Evolutionary conservation across 1,140 invertebrate species (phyloP).

Genomic region (Pseudomyrmex flavicornis): DNA sequence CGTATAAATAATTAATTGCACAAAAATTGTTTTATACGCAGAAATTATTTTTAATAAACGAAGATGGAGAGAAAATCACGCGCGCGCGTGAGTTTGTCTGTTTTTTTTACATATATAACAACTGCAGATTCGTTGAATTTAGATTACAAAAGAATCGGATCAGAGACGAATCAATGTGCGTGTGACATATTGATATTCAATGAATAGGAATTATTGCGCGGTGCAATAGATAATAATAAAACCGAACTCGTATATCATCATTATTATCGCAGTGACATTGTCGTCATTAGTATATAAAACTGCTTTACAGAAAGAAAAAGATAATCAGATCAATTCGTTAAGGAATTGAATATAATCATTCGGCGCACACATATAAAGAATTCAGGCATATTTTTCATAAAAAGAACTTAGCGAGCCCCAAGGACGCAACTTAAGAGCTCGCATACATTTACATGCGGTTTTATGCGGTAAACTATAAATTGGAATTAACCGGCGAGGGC

Average conservation of each 20-base stretch:
- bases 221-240: conserved; percentile 39
- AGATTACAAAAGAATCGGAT: conserved; percentile 31
- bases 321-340: conserved; percentile 22
- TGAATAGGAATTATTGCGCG: conserved; percentile 36
- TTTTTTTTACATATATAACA: neutral
- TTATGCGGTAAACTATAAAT: conserved; percentile 53
- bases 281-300: conserved; percentile 14
- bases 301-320: neutral
- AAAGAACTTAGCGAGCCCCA: neutral
- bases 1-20: too few species aligned
- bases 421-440: conserved; percentile 17
- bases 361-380: neutral
- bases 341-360: conserved; percentile 2
- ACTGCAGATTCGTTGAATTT: conserved; percentile 39
- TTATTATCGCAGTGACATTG: conserved; percentile 44
- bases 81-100: neutral
- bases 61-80: conserved; percentile 1
- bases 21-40: too few species aligned
- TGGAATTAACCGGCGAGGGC: conserved; percentile 42
- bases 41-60: conserved; percentile 18
- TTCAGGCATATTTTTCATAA: conserved; percentile 13
- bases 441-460: conserved; percentile 34
- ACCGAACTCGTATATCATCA: conserved; percentile 38
- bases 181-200: conserved; percentile 25
- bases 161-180: neutral